phyloP scores from a whole-genome alignment of 2,113 vertebrate genomes.

The Verasper variegatus region DNA sequence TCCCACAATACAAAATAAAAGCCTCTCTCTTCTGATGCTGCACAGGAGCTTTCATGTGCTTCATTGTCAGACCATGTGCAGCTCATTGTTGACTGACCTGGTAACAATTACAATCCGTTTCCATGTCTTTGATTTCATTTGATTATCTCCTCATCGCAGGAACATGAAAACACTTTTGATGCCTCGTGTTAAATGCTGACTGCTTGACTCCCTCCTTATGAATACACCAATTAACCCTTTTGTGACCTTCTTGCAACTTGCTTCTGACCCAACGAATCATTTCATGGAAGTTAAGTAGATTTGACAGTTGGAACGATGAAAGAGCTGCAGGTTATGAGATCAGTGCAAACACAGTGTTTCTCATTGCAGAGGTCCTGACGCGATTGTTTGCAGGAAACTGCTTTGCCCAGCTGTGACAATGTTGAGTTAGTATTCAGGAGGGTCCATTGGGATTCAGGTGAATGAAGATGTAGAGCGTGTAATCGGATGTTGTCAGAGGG shows the following conservation, averaged over 20 bases:
- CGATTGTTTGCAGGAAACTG: neutral
- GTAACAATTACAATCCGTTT: neutral
- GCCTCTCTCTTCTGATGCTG: too few relatives aligned
- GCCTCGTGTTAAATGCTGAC: neutral
- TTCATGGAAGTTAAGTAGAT: slow-evolving; percentile 4
- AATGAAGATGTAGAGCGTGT: slow-evolving; percentile 67
- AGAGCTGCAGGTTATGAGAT: slow-evolving; percentile 6
- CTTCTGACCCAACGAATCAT: slow-evolving; percentile 7
- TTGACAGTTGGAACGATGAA: neutral
- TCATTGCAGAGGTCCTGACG: slow-evolving; percentile 15
- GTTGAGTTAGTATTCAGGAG: slow-evolving; percentile 29
- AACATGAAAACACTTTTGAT: slow-evolving; percentile 27
- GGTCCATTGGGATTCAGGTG: slow-evolving; percentile 50
- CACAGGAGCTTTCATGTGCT: too few relatives aligned
- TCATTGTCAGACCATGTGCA: too few relatives aligned
- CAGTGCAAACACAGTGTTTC: neutral
- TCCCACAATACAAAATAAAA: too few relatives aligned
- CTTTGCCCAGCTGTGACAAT: slow-evolving; percentile 46
- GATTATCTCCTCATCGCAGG: slow-evolving; percentile 7
- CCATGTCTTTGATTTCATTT: slow-evolving; percentile 37
- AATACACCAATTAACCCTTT: slow-evolving; percentile 36
- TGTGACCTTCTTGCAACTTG: slow-evolving; percentile 2
- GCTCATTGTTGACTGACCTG: too few relatives aligned
- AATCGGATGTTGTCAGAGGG: slow-evolving; percentile 44
- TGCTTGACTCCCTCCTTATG: neutral